Conservation (phyloP, 2,888 invertebrate genomes). For the Bugula neritina region DNA sequence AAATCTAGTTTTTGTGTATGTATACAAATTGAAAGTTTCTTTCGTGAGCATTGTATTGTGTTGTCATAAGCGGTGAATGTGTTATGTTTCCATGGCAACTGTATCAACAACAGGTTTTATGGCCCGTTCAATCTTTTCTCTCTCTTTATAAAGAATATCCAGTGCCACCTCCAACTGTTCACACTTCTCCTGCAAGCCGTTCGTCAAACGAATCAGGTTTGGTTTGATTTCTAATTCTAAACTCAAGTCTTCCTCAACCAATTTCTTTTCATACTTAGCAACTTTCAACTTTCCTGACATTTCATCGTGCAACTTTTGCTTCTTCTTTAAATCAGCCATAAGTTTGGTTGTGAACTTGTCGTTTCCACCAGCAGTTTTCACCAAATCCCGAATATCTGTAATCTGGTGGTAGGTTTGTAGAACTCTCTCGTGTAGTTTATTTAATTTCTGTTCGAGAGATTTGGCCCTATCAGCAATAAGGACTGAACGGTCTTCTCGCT, state of each 20-base stretch:
- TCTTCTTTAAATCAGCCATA: not conserved
- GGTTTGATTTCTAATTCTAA: slow-evolving; percentile 12
- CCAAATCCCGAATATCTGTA: not conserved
- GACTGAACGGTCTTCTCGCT: not conserved
- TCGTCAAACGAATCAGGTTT: slow-evolving; percentile 4
- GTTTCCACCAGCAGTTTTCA: not conserved
- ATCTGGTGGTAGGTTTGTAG: not conserved
- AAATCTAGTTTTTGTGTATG: too few species aligned
- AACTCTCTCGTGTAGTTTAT: not conserved
- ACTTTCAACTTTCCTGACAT: not conserved
- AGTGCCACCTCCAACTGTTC: slow-evolving; percentile 1
- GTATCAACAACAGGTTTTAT: not conserved
- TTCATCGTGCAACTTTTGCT: not conserved
- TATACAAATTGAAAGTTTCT: too few species aligned
- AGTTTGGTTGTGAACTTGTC: not conserved
- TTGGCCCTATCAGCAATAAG: not conserved
- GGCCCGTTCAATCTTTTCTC: not conserved
- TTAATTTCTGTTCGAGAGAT: not conserved
- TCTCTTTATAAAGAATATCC: not conserved
- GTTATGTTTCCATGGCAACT: not conserved
- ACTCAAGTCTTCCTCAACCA: slow-evolving; percentile 14
- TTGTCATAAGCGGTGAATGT: too few species aligned
- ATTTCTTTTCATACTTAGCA: not conserved
- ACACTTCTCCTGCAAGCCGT: slow-evolving; percentile 7
- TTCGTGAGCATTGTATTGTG: too few species aligned